A percentile compares a stretch with the other conserved stretches of the same genome.
Evolutionary conservation across 2,113 vertebrate genomes (phyloP).

Genomic region (Megaceryle torquata): DNA sequence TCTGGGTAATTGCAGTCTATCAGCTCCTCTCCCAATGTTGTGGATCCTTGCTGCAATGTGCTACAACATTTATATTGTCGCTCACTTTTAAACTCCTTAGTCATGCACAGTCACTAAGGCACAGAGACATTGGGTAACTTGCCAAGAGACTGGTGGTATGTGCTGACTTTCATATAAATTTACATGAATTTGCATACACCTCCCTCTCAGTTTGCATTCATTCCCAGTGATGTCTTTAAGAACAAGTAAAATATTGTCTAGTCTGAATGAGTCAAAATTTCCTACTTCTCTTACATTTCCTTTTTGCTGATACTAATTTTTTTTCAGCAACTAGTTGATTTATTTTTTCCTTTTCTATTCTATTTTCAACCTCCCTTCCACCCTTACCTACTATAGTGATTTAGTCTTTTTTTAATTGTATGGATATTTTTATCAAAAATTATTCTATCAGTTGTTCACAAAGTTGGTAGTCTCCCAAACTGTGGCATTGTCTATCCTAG

Average conservation of each 20-base stretch:
- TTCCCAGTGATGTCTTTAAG: not conserved
- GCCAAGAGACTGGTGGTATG: not conserved
- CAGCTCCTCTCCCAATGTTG: not conserved
- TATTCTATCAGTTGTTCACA: not conserved
- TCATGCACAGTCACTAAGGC: not conserved
- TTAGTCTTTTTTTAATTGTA: not conserved
- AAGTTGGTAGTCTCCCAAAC: not conserved
- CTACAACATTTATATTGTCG: not conserved
- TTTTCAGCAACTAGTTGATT: not conserved
- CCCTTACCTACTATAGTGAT: not conserved
- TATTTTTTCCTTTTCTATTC: not conserved
- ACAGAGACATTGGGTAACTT: not conserved
- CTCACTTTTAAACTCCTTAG: not conserved
- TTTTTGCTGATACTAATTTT: not conserved
- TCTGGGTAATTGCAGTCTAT: not conserved
- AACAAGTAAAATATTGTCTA: conserved; percentile 18
- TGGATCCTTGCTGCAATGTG: not conserved
- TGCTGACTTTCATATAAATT: conserved; percentile 11
- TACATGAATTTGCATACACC: conserved; percentile 32
- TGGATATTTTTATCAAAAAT: not conserved
- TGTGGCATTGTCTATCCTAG: not conserved
- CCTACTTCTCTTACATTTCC: not conserved
- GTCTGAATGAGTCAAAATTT: not conserved
- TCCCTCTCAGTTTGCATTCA: conserved; percentile 19
- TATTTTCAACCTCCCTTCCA: not conserved